Conservation (phyloP, 2,797 vertebrate species). For the Stomatorhinus walkeri region DNA sequence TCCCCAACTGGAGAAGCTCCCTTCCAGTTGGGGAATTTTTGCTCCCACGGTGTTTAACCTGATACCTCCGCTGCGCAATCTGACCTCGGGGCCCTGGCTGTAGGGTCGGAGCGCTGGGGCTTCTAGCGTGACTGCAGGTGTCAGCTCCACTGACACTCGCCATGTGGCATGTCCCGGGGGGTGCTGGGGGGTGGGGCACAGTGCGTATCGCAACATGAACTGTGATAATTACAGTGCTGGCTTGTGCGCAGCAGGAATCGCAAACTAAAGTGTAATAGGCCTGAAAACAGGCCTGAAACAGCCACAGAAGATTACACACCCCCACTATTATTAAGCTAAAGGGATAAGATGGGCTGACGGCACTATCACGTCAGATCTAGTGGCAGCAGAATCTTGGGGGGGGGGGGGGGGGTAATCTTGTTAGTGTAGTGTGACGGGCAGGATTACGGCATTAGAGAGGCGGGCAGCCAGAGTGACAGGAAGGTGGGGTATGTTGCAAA, state of each 20-base stretch:
- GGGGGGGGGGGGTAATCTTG: slow-evolving; percentile 47
- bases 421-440: slow-evolving; percentile 51
- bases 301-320: background rate
- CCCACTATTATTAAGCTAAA: slow-evolving; percentile 1
- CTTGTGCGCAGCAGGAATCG: background rate
- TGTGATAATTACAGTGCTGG: background rate
- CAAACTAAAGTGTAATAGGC: background rate
- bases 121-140: slow-evolving; percentile 5
- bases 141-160: background rate
- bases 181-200: background rate
- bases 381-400: slow-evolving; percentile 31
- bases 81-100: background rate
- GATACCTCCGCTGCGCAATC: background rate
- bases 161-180: background rate
- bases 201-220: background rate
- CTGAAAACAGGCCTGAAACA: background rate
- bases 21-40: background rate
- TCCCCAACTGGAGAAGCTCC: background rate
- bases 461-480: slow-evolving; percentile 48
- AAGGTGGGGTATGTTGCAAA: slow-evolving; percentile 27
- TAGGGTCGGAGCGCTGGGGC: background rate
- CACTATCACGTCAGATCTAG: slow-evolving; percentile 41
- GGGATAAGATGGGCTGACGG: slow-evolving; percentile 24
- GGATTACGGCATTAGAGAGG: slow-evolving; percentile 48
- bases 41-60: background rate